Base-by-base conservation (phyloP, 37 sponge, comb jelly and placozoan species). In the Ephydatia muelleri region DNA sequence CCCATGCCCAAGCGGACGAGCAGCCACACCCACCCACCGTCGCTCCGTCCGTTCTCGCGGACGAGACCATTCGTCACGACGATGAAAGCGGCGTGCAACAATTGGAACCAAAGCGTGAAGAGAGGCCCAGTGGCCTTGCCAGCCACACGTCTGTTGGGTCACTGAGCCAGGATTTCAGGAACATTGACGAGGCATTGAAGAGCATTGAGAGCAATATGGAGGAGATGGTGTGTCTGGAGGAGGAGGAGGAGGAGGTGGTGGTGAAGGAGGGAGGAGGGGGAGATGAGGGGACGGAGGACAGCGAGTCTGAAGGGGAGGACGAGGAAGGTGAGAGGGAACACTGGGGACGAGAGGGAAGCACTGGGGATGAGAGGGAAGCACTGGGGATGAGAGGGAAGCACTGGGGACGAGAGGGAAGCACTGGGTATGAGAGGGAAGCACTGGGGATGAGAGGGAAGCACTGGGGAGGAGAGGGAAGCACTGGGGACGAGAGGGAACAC, bases 151-250 rank as follows among this genome's bases (percentile, higher is more conserved):
- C 78, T 9, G 9, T 8, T 23, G 57, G 3, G 30, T 37, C 38
- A 3, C 2, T 75, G 5, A 75, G 5, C 5, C 38, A 25, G 30
- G 33, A 33, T 8, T 29, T 70, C 23, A 30, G 34, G 13, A 6
- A 2, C 5, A 37, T 86, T 23, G 80, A 86, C 25, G 78, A 72
- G 19, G 32, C 72, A 11, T 34, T 86, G 67, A 49, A 75, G 78
- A 71, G 76, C 27, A 75, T 82, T 0, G 48, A 73, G 3, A 38
- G 19, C 30, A 87, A 39, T 31, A 75, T 82, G 26, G 69, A 66
- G 3, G 43, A 80, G 37, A 6, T 81, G 72, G 78, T 14, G n/a
- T n/a, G n/a, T n/a, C n/a, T n/a, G 25, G 67, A 75, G n/a, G 36
- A 38, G 12, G 35, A 8, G 36, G 67, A 8, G 21, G 73, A 80